These are phyloP conservation scores for Zeugodacus cucurbitae DNA, from an alignment of 1,140 invertebrate genomes.

Conservation along the genomic window DNA sequence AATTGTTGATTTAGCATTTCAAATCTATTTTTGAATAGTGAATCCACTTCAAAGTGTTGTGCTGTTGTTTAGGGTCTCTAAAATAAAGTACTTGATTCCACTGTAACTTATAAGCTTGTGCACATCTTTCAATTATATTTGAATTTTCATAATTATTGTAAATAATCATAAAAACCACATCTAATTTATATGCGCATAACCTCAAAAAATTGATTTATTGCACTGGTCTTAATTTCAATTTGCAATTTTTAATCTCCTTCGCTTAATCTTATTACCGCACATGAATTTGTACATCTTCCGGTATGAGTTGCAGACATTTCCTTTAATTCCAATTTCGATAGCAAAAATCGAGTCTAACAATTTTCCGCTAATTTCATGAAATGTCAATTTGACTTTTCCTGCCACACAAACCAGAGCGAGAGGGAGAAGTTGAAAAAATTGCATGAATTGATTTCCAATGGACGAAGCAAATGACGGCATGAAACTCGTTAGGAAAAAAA, in stretches of 20 bases:
- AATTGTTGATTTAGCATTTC: no score
- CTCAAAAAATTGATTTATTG: neutral
- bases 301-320: conserved; percentile 11
- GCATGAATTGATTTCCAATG: neutral
- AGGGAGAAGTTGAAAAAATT: neutral
- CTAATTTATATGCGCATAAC: neutral
- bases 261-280: neutral
- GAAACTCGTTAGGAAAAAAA: neutral
- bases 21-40: no score
- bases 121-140: no score
- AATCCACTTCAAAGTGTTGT: no score
- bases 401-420: neutral
- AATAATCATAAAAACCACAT: neutral
- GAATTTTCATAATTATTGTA: neutral
- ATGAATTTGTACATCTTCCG: conserved; percentile 3
- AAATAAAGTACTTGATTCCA: no score
- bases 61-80: no score
- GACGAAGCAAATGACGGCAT: neutral
- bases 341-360: neutral
- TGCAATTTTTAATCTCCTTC: neutral
- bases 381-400: conserved; percentile 23
- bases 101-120: no score
- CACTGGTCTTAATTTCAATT: neutral
- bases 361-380: conserved; percentile 8
- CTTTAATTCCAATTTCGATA: conserved; percentile 23